Evolutionary conservation across 1,140 invertebrate species (phyloP).

Genomic region (Tetramorium alpestre): DNA sequence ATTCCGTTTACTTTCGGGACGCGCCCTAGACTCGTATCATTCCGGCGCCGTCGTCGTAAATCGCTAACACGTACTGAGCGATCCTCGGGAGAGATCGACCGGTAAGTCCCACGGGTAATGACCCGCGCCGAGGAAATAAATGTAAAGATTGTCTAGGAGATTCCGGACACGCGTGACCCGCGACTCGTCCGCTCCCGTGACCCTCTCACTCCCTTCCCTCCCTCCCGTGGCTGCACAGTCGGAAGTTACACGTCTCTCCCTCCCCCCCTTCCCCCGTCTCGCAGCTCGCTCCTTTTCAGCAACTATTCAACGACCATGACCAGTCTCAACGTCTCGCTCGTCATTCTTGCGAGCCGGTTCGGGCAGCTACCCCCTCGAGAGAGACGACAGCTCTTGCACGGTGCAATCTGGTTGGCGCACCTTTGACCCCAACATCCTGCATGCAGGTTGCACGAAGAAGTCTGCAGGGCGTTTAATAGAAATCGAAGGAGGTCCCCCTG

Average conservation of each 20-base stretch:
- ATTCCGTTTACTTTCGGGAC: background rate
- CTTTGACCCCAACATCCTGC: conserved; percentile 65
- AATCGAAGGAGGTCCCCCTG: conserved; percentile 65
- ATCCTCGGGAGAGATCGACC: background rate
- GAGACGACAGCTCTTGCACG: conserved; percentile 56
- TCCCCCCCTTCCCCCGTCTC: background rate
- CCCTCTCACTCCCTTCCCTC: conserved; percentile 36
- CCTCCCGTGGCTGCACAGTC: background rate
- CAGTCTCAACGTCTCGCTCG: conserved; percentile 83
- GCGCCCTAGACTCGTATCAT: conserved; percentile 5
- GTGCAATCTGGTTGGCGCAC: conserved; percentile 48
- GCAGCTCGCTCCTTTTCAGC: conserved; percentile 52
- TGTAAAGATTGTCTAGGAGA: conserved; percentile 70
- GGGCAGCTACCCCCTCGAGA: background rate
- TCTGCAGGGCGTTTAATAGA: conserved; percentile 69
- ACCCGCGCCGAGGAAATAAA: conserved; percentile 65
- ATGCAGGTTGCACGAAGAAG: conserved; percentile 67
- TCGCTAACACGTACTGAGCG: conserved; percentile 29
- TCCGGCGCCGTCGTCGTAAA: conserved; percentile 22
- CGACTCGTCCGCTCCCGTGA: conserved; percentile 54
- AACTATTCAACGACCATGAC: conserved; percentile 79
- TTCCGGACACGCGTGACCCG: conserved; percentile 77
- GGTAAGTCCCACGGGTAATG: conserved; percentile 62
- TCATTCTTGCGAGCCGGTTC: conserved; percentile 68
- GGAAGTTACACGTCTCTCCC: background rate